Percentiles rank a stretch among this genome's conserved stretches.
Evolutionary conservation across 2,797 vertebrate genomes (phyloP).

Genomic region (Sebastes diploproa): DNA sequence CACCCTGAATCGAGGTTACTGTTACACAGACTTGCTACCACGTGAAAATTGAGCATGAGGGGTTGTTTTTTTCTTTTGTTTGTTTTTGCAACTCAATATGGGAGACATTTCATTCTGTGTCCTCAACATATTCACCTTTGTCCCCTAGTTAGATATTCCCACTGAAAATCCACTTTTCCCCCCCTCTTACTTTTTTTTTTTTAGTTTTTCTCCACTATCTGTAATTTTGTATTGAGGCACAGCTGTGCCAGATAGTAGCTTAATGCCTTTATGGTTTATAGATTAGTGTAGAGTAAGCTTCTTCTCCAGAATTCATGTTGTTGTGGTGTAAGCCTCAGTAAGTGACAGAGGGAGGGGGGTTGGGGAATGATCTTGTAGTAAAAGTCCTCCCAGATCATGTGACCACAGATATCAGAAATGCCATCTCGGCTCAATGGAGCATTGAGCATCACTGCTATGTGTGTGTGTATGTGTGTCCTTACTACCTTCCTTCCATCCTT

Average conservation of each 20-base stretch:
- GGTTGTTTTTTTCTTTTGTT: constrained; percentile 61
- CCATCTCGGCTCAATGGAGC: constrained; percentile 71
- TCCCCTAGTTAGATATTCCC: no score
- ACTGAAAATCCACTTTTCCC: not conserved
- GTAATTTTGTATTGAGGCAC: constrained; percentile 24
- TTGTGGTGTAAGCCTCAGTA: constrained; percentile 69
- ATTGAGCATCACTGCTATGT: constrained; percentile 35
- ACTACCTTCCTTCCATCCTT: constrained; percentile 1
- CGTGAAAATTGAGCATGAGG: constrained; percentile 59
- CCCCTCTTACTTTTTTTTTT: not conserved
- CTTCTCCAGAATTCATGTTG: constrained; percentile 67
- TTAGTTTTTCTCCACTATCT: not conserved
- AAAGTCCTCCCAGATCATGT: constrained; percentile 77
- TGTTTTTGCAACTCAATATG: constrained; percentile 1
- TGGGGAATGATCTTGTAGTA: constrained; percentile 76
- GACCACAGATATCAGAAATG: constrained; percentile 79
- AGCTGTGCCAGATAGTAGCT: constrained; percentile 46
- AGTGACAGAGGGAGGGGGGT: constrained; percentile 63
- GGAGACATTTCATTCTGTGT: not conserved
- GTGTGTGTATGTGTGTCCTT: not conserved
- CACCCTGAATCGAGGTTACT: constrained; percentile 29
- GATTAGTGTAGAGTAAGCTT: constrained; percentile 68
- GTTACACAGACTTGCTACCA: constrained; percentile 51
- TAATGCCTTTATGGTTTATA: constrained; percentile 66
- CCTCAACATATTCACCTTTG: not conserved